Evolutionary conservation across 1,140 invertebrate species (phyloP), one percentile per base, ranked within the genome.

Genomic region (Panagrolaimus sp.): DNA sequence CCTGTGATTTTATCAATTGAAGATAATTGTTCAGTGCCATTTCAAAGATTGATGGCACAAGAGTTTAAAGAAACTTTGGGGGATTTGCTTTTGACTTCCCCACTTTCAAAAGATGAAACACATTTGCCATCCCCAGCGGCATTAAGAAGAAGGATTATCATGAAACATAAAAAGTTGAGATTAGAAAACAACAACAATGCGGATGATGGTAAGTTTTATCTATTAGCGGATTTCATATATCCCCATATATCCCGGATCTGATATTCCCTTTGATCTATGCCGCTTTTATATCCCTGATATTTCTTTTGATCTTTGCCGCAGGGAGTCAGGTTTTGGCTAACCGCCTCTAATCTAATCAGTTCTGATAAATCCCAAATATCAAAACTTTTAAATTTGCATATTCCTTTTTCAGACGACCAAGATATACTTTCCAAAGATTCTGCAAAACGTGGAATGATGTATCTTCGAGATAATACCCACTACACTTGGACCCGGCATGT

Each of bases 1-100:
- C 96, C 96, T 15, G 88, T 98, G 0, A 97, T 98, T 77, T 84
- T 98, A 26, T 97, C 94, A 0, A 96, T 99, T 70, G 96, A 99
- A 86, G 94, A 99, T 83, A 97, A 98, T 83, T 98, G 96, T 84
- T 91, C 92, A 0, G 84, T 98, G 52, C 90, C 91, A 4, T 94
- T 97, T 78, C 96, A 98, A 84, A 87, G 93, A 65, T 91, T 92
- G 83, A 98, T 98, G 94, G 95, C 95, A 0, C 87, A 87, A 69
- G 89, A 90, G 5, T 90, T 98, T 84, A 84, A 87, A 79, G 93
- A 98, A 83, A 89, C 94, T 10, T 95, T 99, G 85, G 93, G 94
- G 15, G 86, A 86, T 85, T 70, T 80, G 62, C 46, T 82, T 14
- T 55, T 83, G 24, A 81, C 71, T 1, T 43, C 68, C 17, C 82